Percentiles rank a stretch among this genome's conserved stretches.
These are phyloP conservation scores for Dexiosoma caninum DNA, from an alignment of 2,888 invertebrate species.

Conservation along the genomic window DNA sequence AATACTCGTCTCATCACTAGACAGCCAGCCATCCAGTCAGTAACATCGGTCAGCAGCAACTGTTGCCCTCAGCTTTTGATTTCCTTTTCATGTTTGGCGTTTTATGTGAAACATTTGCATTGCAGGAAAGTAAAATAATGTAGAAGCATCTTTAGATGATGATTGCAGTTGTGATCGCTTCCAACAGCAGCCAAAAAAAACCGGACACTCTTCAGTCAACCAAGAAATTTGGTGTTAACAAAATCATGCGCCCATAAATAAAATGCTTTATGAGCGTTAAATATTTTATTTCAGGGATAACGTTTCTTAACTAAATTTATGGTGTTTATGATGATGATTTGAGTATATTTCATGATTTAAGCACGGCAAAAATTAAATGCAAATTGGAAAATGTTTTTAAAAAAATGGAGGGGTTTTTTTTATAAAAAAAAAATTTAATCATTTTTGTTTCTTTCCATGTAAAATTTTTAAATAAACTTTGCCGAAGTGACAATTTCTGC, in stretches of 20 bases:
- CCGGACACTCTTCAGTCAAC: background rate
- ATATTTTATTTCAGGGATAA: slow-evolving; percentile 17
- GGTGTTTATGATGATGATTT: slow-evolving; percentile 26
- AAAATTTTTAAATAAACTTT: too few relatives aligned
- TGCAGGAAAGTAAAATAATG: background rate
- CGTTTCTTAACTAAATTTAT: slow-evolving; percentile 10
- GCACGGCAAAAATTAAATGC: background rate
- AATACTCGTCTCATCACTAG: background rate
- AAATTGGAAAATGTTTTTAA: too few relatives aligned
- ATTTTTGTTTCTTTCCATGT: too few relatives aligned
- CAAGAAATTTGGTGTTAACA: slow-evolving; percentile 44
- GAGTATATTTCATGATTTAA: background rate
- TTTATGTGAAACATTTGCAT: slow-evolving; percentile 50
- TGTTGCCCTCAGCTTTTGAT: slow-evolving; percentile 1
- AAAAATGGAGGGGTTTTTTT: too few relatives aligned
- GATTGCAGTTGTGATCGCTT: slow-evolving; percentile 5
- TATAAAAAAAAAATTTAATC: too few relatives aligned
- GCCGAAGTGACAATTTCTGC: too few relatives aligned
- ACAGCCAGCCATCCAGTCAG: slow-evolving; percentile 4
- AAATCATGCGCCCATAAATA: slow-evolving; percentile 47
- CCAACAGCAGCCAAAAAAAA: background rate
- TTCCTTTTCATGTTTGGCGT: slow-evolving; percentile 20
- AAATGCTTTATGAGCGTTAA: slow-evolving; percentile 33
- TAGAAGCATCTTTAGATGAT: slow-evolving; percentile 15
- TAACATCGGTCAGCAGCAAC: background rate